Evolutionary conservation across 2,113 vertebrate species (phyloP).

Genomic region (Corynorhinus townsendii): DNA sequence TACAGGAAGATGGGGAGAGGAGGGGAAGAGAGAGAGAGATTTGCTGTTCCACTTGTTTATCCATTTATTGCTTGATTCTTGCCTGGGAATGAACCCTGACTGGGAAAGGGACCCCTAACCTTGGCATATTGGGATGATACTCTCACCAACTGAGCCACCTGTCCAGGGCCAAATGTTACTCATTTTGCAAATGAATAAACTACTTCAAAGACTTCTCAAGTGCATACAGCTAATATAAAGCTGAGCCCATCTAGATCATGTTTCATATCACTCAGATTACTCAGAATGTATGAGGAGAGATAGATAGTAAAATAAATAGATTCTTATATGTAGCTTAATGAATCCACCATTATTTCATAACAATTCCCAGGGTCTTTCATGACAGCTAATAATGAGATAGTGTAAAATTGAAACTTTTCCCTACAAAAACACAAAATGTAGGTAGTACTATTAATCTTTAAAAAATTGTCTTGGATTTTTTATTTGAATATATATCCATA

Average conservation of each 20-base stretch:
- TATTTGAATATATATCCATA: not conserved
- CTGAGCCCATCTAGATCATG: not conserved
- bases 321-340: not conserved
- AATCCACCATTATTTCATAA: not conserved
- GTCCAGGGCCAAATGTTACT: not conserved
- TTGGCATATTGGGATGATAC: not conserved
- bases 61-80: not conserved
- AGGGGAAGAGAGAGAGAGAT: not conserved
- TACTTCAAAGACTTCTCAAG: not conserved
- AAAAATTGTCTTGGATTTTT: not conserved
- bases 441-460: not conserved
- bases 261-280: not conserved
- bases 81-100: not conserved
- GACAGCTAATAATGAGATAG: not conserved
- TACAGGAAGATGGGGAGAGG: not conserved
- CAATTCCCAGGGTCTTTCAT: not conserved
- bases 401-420: not conserved
- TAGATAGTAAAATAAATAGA: not conserved
- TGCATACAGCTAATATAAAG: not conserved
- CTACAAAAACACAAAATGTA: not conserved
- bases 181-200: not conserved
- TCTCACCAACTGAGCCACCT: not conserved
- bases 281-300: not conserved
- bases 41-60: not conserved
- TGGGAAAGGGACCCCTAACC: not conserved